Evolutionary conservation across 1,140 invertebrate species (phyloP).

Genomic region (Proales similis): DNA sequence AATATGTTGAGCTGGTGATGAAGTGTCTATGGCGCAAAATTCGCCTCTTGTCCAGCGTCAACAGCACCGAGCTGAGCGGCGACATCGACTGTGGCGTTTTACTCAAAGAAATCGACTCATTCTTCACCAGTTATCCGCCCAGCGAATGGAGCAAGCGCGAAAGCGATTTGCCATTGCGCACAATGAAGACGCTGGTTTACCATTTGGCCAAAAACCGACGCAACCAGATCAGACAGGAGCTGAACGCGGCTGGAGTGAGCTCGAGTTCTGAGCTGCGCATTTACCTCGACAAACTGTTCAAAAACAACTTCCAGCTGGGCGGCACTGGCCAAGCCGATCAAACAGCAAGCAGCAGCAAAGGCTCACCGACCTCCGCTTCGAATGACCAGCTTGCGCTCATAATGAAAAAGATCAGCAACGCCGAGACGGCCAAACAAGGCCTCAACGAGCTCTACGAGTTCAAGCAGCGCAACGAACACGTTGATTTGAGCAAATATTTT

Average conservation of each 20-base stretch:
- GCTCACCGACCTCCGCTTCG: background rate
- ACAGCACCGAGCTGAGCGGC: background rate
- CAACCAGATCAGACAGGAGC: conserved; percentile 11
- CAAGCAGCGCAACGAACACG: conserved; percentile 76
- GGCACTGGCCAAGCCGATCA: no score
- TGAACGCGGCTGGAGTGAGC: conserved; percentile 1
- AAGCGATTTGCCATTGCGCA: conserved; percentile 24
- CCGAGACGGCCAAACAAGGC: conserved; percentile 54
- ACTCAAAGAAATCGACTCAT: conserved; percentile 36
- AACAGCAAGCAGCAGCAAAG: background rate
- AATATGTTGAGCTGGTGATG: conserved; percentile 37
- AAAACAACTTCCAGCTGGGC: conserved; percentile 24
- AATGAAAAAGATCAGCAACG: conserved; percentile 22
- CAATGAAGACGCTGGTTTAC: conserved; percentile 13
- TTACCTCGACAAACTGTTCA: conserved; percentile 27
- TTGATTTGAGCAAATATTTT: conserved; percentile 80
- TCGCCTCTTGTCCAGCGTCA: conserved; percentile 2
- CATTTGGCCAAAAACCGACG: conserved; percentile 24
- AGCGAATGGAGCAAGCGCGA: conserved; percentile 2
- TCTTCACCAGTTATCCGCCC: conserved; percentile 31
- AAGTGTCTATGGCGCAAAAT: conserved; percentile 37
- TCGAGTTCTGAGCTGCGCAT: conserved; percentile 17
- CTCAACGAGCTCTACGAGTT: conserved; percentile 79
- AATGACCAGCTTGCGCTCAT: conserved; percentile 11
- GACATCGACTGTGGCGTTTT: conserved; percentile 23